Evolutionary conservation across 2,113 vertebrate species (phyloP).

Genomic region (Rhea americana): DNA sequence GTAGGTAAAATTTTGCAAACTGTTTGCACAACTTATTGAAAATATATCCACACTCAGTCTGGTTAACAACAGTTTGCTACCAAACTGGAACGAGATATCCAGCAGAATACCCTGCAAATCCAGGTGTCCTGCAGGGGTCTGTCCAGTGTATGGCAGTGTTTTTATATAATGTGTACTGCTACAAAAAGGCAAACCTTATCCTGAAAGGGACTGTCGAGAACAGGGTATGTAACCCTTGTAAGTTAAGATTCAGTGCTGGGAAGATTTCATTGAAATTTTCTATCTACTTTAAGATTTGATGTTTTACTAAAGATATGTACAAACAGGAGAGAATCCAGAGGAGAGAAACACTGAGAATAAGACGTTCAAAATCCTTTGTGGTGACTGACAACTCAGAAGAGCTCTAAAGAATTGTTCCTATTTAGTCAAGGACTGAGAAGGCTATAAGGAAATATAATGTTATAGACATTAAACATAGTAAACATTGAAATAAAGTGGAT

Average conservation of each 20-base stretch:
- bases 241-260: background rate
- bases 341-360: background rate
- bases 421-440: background rate
- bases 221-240: background rate
- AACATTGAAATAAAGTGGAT: background rate
- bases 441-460: background rate
- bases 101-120: background rate
- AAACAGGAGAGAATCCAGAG: background rate
- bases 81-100: background rate
- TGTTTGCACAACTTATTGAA: background rate
- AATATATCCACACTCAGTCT: background rate
- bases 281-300: background rate
- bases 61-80: background rate
- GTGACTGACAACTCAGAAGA: background rate
- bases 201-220: background rate
- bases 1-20: background rate
- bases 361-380: background rate
- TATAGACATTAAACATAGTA: background rate
- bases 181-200: background rate
- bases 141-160: background rate
- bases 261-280: background rate
- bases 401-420: background rate
- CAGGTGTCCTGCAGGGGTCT: background rate
- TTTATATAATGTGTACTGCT: background rate
- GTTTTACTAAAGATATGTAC: background rate